Conservation (phyloP, 2,113 vertebrate species). For the Chaenogobius annularis region DNA sequence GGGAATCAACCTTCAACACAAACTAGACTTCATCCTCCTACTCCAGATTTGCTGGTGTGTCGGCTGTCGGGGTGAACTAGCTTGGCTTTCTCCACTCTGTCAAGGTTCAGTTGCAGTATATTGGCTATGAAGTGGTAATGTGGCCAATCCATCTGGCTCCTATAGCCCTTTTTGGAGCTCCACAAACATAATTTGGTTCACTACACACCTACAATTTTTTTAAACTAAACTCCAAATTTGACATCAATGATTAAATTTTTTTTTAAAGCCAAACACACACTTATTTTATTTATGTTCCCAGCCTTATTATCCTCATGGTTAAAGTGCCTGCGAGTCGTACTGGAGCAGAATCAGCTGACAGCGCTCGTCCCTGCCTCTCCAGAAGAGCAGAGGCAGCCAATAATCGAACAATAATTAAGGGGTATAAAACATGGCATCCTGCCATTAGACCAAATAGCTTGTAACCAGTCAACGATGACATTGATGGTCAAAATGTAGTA, state of each 20-base stretch:
- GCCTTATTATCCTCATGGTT: too few relatives aligned
- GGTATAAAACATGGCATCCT: conserved; percentile 80
- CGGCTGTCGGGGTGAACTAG: conserved; percentile 45
- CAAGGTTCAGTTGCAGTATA: conserved; percentile 49
- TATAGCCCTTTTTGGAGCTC: conserved; percentile 37
- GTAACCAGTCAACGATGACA: conserved; percentile 78
- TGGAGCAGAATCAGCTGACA: conserved; percentile 74
- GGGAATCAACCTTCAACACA: conserved; percentile 73
- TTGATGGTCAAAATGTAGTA: conserved; percentile 70
- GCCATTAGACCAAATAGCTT: conserved; percentile 70
- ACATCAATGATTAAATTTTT: conserved; percentile 9
- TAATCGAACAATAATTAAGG: conserved; percentile 83
- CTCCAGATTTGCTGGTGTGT: conserved; percentile 45
- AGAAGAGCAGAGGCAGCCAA: conserved; percentile 74
- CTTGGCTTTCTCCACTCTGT: conserved; percentile 50
- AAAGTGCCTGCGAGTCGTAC: conserved; percentile 57
- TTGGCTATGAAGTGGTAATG: conserved; percentile 64
- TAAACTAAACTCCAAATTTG: not conserved
- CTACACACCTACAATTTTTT: not conserved
- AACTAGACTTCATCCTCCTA: conserved; percentile 54
- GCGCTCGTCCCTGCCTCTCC: conserved; percentile 66
- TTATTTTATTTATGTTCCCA: not conserved
- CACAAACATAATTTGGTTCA: conserved; percentile 30
- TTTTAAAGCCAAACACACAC: not conserved
- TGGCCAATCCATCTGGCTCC: conserved; percentile 40